Conservation (phyloP, 2,113 vertebrate genomes). For the Natator depressus region DNA sequence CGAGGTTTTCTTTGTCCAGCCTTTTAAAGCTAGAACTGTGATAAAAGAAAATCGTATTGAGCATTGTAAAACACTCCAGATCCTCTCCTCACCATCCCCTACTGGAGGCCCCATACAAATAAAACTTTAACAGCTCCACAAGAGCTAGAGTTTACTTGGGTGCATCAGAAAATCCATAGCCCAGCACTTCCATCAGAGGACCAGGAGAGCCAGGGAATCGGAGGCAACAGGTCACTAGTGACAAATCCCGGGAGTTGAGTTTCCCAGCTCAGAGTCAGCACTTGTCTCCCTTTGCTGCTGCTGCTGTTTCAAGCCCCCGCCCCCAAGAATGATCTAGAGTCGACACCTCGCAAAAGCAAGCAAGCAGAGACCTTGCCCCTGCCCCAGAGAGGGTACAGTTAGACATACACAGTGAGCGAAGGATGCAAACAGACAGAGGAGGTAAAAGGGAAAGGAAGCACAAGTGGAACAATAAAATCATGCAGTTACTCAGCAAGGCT, state of each 20-base stretch:
- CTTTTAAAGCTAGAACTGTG: neutral
- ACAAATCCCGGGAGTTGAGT: neutral
- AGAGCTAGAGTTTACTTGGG: neutral
- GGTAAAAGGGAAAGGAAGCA: neutral
- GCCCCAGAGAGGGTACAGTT: neutral
- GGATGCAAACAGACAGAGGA: neutral
- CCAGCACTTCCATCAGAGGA: fast-evolving
- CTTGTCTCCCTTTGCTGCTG: neutral
- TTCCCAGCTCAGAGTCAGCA: neutral
- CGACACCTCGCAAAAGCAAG: neutral
- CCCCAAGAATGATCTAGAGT: fast-evolving
- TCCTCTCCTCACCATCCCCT: too few relatives aligned
- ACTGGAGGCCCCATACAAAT: neutral
- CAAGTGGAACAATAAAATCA: neutral
- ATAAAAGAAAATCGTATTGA: neutral
- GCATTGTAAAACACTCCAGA: neutral
- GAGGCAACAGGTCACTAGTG: neutral
- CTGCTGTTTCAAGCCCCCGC: fast-evolving
- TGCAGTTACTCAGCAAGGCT: neutral
- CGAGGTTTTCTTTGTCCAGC: fast-evolving
- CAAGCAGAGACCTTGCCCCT: neutral
- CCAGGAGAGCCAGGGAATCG: neutral
- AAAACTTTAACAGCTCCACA: neutral
- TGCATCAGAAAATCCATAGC: neutral
- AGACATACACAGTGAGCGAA: neutral